phyloP scores from a whole-genome alignment of 2,888 invertebrate genomes.

The Dynastes maya region DNA sequence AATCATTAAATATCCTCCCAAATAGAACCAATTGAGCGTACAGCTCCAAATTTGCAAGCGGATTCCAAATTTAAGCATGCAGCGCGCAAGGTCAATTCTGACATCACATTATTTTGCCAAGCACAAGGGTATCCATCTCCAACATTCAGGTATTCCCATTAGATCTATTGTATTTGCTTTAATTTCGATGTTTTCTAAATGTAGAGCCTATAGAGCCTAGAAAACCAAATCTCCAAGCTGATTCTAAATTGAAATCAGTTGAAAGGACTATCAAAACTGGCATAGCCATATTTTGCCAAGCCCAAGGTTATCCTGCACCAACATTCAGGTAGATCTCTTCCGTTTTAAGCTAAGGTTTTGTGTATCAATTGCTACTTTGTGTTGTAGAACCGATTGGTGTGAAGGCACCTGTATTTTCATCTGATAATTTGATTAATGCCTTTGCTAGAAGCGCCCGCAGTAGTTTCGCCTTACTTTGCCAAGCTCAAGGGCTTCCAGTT shows the following conservation, averaged over 20 bases:
- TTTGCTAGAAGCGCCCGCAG: constrained; percentile 58
- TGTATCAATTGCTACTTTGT: constrained; percentile 58
- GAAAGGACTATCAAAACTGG: constrained; percentile 69
- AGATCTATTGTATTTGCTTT: background rate
- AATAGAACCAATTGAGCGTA: constrained; percentile 66
- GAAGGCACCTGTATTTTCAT: constrained; percentile 58
- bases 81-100: constrained; percentile 63
- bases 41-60: constrained; percentile 65
- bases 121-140: constrained; percentile 76
- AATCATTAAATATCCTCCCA: constrained; percentile 22
- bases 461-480: constrained; percentile 81
- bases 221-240: constrained; percentile 75
- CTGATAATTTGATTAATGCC: constrained; percentile 66
- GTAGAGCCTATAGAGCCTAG: constrained; percentile 86
- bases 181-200: background rate
- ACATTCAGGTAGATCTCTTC: constrained; percentile 76
- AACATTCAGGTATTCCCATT: constrained; percentile 70
- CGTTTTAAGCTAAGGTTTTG: background rate
- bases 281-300: constrained; percentile 77
- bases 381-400: constrained; percentile 51
- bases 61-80: constrained; percentile 64
- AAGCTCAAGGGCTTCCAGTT: constrained; percentile 83
- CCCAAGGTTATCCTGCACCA: constrained; percentile 82
- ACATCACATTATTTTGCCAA: constrained; percentile 71
- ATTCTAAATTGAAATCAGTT: constrained; percentile 61